Conservation (phyloP, 2,888 invertebrate genomes). For the Drosophila macrothrix region DNA sequence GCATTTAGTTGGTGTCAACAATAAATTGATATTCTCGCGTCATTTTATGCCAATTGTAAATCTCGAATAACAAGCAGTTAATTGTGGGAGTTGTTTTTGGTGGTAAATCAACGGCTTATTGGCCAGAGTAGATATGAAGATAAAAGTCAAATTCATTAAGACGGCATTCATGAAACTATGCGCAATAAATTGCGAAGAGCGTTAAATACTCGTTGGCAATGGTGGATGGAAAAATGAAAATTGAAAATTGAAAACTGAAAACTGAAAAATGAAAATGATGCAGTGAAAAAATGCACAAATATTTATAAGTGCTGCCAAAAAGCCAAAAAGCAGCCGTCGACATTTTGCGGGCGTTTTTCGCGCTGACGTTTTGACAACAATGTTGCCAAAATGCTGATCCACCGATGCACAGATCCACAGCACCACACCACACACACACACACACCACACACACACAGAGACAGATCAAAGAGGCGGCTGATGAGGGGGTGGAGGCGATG, state of each 20-base stretch:
- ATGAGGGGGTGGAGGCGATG: slow-evolving; percentile 22
- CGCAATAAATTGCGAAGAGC: slow-evolving; percentile 30
- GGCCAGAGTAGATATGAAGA: slow-evolving; percentile 9
- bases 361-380: slow-evolving; percentile 33
- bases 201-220: slow-evolving; percentile 16
- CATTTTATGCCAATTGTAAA: slow-evolving; percentile 15
- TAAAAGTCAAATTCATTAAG: slow-evolving; percentile 39
- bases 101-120: slow-evolving; percentile 7
- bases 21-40: background rate
- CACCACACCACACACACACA: background rate
- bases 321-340: background rate
- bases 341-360: slow-evolving; percentile 15
- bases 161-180: slow-evolving; percentile 5
- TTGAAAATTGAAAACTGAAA: background rate
- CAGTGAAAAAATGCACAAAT: slow-evolving; percentile 16
- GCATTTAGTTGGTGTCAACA: background rate
- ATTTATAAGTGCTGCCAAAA: slow-evolving; percentile 21
- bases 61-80: background rate
- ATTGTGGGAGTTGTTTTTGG: background rate
- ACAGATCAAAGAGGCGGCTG: background rate
- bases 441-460: background rate
- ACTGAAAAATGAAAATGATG: slow-evolving; percentile 18
- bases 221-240: slow-evolving; percentile 8
- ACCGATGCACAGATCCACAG: background rate
- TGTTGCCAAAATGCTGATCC: slow-evolving; percentile 35